Conservation (phyloP, 2,888 invertebrate genomes). For the Diaperis boleti region DNA sequence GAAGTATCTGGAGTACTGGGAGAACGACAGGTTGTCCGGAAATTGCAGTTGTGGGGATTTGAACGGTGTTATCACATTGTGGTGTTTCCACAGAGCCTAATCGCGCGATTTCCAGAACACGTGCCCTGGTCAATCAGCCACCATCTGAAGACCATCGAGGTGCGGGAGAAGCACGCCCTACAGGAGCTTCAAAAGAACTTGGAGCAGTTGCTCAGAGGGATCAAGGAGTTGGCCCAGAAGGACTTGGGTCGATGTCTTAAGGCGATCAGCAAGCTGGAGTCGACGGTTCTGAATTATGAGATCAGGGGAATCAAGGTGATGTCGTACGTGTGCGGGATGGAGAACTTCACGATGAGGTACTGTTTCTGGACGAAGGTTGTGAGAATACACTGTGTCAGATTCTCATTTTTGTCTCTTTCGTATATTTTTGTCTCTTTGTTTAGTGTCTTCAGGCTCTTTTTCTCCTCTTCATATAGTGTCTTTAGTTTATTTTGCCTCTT, state of each 20-base stretch:
- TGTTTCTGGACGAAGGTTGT: too few species aligned
- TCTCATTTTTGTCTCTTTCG: too few species aligned
- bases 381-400: too few species aligned
- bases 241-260: conserved; percentile 47
- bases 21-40: conserved; percentile 55
- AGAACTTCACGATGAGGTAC: conserved; percentile 51
- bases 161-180: conserved; percentile 45
- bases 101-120: conserved; percentile 37
- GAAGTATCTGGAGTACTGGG: conserved; percentile 60
- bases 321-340: conserved; percentile 48
- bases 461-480: too few species aligned
- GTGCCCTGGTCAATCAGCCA: conserved; percentile 21
- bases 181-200: conserved; percentile 49
- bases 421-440: too few species aligned
- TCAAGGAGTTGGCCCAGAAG: conserved; percentile 48
- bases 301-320: conserved; percentile 56
- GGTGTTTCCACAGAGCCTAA: background rate
- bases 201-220: conserved; percentile 48
- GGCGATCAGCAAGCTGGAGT: conserved; percentile 53
- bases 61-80: conserved; percentile 21
- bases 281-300: conserved; percentile 54
- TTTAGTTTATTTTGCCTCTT: too few species aligned
- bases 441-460: too few species aligned
- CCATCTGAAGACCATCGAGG: conserved; percentile 42
- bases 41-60: conserved; percentile 33